These are phyloP conservation scores for Thunnus maccoyii DNA, from an alignment of 2,113 vertebrate genomes.

Conservation along the genomic window DNA sequence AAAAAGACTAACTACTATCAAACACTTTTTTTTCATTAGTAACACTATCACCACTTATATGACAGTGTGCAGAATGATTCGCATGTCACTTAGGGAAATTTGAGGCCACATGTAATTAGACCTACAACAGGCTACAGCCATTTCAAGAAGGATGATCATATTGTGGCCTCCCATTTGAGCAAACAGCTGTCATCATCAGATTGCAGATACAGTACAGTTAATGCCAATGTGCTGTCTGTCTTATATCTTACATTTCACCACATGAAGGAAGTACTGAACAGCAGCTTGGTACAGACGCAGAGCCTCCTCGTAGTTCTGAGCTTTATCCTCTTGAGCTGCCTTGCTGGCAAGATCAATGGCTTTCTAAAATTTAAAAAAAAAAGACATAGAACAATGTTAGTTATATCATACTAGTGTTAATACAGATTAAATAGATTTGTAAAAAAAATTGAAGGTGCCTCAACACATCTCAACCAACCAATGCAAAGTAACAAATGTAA, in stretches of 20 bases:
- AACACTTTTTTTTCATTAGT: too few relatives aligned
- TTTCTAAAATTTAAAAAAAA: slow-evolving; percentile 87
- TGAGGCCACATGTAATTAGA: not conserved
- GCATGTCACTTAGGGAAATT: not conserved
- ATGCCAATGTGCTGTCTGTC: not conserved
- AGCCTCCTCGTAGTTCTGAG: slow-evolving; percentile 95
- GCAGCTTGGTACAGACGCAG: slow-evolving; percentile 93
- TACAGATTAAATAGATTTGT: not conserved
- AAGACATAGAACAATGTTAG: slow-evolving; percentile 9
- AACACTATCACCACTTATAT: not conserved
- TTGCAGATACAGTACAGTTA: not conserved
- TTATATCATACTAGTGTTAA: not conserved
- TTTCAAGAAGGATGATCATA: not conserved
- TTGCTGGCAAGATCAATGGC: slow-evolving; percentile 96
- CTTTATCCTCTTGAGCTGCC: slow-evolving; percentile 97
- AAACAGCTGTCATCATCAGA: slow-evolving; percentile 4
- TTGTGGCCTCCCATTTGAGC: not conserved
- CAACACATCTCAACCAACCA: not conserved
- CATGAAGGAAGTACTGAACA: slow-evolving; percentile 96
- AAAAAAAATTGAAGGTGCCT: not conserved
- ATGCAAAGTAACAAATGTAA: not conserved
- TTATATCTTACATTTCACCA: slow-evolving; percentile 93
- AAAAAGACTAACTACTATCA: too few relatives aligned
- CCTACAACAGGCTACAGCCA: not conserved
- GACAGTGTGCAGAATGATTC: not conserved